A percentile compares a stretch with the other conserved stretches of the same genome.
Conservation (phyloP, 2,888 invertebrate genomes). For the Pantelozetes paolii region DNA sequence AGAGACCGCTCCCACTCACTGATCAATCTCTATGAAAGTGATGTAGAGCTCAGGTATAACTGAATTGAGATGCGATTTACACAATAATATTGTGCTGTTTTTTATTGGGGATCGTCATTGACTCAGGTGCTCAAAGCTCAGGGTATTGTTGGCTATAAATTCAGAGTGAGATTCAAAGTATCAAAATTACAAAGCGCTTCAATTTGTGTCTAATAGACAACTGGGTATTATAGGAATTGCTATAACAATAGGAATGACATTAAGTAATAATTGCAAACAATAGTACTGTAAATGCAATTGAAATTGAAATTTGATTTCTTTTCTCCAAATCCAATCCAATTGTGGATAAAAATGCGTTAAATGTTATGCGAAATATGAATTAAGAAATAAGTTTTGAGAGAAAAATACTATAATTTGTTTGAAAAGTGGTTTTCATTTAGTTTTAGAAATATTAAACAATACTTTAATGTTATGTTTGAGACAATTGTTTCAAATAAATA, state of each 20-base stretch:
- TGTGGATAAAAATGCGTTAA: background rate
- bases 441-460: background rate
- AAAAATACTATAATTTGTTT: background rate
- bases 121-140: background rate
- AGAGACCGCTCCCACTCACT: background rate
- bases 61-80: background rate
- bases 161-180: background rate
- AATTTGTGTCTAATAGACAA: no score
- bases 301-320: background rate
- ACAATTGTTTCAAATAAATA: background rate
- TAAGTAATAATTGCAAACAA: no score
- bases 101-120: background rate
- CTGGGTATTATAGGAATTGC: no score
- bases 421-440: background rate
- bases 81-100: background rate
- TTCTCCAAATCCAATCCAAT: background rate
- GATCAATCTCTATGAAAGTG: conserved; percentile 15
- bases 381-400: background rate
- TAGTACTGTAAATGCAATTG: background rate
- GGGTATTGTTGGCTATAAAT: background rate
- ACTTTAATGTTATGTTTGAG: background rate
- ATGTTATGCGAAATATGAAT: background rate
- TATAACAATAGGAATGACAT: no score
- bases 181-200: background rate
- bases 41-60: background rate